Conservation (phyloP, 2,797 vertebrate genomes). For the Hirundo rustica region DNA sequence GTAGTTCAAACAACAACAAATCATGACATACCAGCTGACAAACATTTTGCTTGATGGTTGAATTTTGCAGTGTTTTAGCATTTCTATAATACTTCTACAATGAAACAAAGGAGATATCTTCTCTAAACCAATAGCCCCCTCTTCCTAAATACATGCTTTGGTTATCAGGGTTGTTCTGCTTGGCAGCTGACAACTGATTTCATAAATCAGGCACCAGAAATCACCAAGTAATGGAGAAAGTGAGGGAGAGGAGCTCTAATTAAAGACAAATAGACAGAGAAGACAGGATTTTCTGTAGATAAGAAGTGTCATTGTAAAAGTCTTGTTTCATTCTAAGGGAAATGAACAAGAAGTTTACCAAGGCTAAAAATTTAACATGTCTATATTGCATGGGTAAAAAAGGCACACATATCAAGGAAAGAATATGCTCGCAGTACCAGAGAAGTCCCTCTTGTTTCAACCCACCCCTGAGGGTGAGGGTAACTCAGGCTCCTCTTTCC, state of each 20-base stretch:
- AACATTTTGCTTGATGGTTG: neutral
- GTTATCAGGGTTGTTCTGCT: neutral
- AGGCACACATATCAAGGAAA: accelerated
- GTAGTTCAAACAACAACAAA: neutral
- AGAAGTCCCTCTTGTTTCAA: neutral
- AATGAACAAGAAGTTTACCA: neutral
- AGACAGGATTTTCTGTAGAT: neutral
- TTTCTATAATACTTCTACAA: neutral
- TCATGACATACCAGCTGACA: neutral
- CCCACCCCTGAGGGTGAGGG: neutral
- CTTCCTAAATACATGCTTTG: neutral
- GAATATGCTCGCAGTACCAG: neutral
- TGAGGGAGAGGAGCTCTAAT: neutral
- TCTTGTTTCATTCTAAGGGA: neutral
- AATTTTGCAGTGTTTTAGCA: neutral
- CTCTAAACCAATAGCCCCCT: accelerated
- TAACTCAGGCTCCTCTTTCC: neutral
- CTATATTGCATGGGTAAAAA: neutral
- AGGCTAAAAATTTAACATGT: neutral
- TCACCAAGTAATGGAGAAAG: neutral
- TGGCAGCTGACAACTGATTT: neutral
- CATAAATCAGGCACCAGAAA: neutral
- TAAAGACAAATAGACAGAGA: neutral
- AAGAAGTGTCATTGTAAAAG: neutral
- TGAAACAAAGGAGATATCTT: neutral